These are phyloP conservation scores for Pleuronectes platessa DNA, from an alignment of 2,113 vertebrate genomes.

Conservation along the genomic window DNA sequence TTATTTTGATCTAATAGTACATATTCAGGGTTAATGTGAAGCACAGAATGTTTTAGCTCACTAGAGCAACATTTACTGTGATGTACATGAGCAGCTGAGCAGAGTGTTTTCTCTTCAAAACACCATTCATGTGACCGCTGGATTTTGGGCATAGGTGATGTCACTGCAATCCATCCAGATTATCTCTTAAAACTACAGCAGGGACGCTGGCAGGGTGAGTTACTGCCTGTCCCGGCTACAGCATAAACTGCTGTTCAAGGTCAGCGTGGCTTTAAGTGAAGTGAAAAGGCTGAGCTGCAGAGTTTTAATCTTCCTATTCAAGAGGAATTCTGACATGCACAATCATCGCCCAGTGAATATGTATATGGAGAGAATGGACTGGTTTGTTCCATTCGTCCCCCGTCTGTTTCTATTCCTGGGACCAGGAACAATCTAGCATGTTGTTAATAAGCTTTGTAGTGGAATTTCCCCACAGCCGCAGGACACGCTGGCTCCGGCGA, in stretches of 20 bases:
- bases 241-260: slow-evolving; percentile 27
- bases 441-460: slow-evolving; percentile 48
- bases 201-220: slow-evolving; percentile 30
- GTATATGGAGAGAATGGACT: slow-evolving; percentile 8
- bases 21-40: slow-evolving; percentile 11
- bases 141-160: slow-evolving; percentile 49
- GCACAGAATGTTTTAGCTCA: slow-evolving; percentile 7
- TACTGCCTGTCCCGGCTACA: slow-evolving; percentile 35
- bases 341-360: background rate
- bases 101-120: slow-evolving; percentile 36
- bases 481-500: slow-evolving; percentile 21
- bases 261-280: slow-evolving; percentile 25
- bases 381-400: slow-evolving; percentile 35
- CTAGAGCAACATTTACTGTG: slow-evolving; percentile 17
- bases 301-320: background rate
- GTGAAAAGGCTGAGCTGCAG: slow-evolving; percentile 1
- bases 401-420: slow-evolving; percentile 37
- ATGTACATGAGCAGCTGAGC: slow-evolving; percentile 32
- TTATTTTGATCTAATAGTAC: slow-evolving; percentile 7
- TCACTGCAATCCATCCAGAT: slow-evolving; percentile 58
- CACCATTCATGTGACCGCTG: slow-evolving; percentile 39
- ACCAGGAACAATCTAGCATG: slow-evolving; percentile 47
- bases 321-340: background rate
- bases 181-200: slow-evolving; percentile 48
- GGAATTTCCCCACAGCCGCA: slow-evolving; percentile 48